These are phyloP conservation scores for Trachelus tabidus DNA, from an alignment of 2,888 invertebrate genomes.

Conservation along the genomic window DNA sequence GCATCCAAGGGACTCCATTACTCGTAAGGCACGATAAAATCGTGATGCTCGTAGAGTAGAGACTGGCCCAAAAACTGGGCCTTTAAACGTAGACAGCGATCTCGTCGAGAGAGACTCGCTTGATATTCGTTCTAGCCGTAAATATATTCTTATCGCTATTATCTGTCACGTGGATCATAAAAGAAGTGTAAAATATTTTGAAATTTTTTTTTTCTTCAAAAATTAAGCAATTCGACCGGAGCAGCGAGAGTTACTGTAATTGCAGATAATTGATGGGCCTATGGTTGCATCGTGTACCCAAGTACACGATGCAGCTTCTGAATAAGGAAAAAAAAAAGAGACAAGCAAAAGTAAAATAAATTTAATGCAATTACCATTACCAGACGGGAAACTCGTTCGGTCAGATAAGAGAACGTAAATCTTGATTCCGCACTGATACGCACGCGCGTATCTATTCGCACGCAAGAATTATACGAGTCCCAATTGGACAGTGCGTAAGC, in stretches of 20 bases:
- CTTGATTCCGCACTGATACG: constrained; percentile 17
- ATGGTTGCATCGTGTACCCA: neutral
- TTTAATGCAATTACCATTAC: constrained; percentile 2
- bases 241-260: neutral
- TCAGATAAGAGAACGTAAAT: constrained; percentile 18
- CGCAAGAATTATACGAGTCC: neutral
- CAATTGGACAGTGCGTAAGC: neutral
- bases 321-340: neutral
- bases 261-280: neutral
- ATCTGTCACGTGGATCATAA: constrained; percentile 24
- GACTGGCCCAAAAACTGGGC: neutral
- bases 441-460: constrained; percentile 6
- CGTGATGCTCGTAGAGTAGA: constrained; percentile 31
- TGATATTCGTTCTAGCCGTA: constrained; percentile 25
- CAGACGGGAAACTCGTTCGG: constrained; percentile 12
- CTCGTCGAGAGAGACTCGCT: constrained; percentile 3
- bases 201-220: neutral
- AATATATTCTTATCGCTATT: constrained; percentile 48
- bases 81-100: neutral
- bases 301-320: neutral
- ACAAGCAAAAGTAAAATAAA: neutral
- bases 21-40: constrained; percentile 34
- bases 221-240: neutral
- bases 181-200: neutral
- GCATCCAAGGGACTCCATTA: constrained; percentile 19